Base-by-base conservation (phyloP, 1,140 invertebrate genomes). In the Gonioctena quinquepunctata region DNA sequence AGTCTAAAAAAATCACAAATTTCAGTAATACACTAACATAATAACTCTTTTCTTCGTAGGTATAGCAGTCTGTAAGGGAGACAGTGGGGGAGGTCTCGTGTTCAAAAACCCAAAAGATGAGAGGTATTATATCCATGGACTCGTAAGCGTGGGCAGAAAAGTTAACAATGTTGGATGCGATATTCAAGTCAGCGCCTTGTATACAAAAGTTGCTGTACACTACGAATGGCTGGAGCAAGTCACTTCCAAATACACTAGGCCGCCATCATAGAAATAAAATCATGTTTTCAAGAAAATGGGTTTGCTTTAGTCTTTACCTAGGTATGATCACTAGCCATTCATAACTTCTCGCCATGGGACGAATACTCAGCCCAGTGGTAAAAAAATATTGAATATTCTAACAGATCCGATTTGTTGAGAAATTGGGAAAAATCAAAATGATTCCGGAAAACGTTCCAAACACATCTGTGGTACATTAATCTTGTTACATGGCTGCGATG, bases 81-180 rank as follows among this genome's bases (percentile, higher is more conserved):
- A 78, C 42, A 78, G 77, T 69, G 77, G 77, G 11, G 77, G 77
- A 13, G 75, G 68, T 13, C 68, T 78, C 26, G 71, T 70, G 1
- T 66, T 78, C 28, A 59, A 62, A 52, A 61, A 57, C 22, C 18
- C 22, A 0, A 68, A 68, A 1, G 48, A 66, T 3, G 52, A 65
- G 4, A 57, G 70, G 23, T 77, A 66, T 71, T 77, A 68, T 63
- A 25, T 78, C 1, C 66, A 68, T n/a, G 77, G 77, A n/a, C 65
- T 78, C 13, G 71, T 78, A 3, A 76, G 71, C 69, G 28, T 75
- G 6, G 42, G 25, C 33, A n/a, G 66, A 25, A 27, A 13, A 25
- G 50, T 64, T 13, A 66, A 64, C 7, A 22, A 69, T 23, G 57
- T 33, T 22, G 70, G 56, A 22, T 78, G 77, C 23, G 48, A 77